Base-by-base conservation (phyloP, 2,797 vertebrate genomes). In the Parotocinclus haroldoi region DNA sequence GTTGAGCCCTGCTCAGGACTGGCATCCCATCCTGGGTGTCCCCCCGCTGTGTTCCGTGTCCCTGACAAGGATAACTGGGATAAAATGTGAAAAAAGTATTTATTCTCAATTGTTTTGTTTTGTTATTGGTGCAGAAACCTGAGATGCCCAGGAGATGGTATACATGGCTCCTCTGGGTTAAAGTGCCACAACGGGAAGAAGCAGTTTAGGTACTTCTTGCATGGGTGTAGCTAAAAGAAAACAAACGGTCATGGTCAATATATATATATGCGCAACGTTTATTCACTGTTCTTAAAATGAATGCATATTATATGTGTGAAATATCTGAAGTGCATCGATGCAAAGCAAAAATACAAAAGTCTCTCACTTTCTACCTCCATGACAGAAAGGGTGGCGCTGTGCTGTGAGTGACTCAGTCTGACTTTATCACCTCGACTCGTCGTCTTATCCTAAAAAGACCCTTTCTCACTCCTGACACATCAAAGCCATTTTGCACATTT, bases 81-180 rank as follows among this genome's bases (percentile, higher is more conserved):
- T 27, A 27, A 27, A 27, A 27, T 27, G 27, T 27, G 27, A 5
- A 5, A 27, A 5, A 27, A 27, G 5, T n/a, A 27, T 27, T 27
- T 27, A 27, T 27, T 27, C 27, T 5, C 27, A 27, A 27, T 2
- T 27, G 27, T 27, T n/a, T 27, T 27, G 27, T 27, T 2, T 27
- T 27, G 27, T 27, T 27, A 27, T 27, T 5, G 27, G 27, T 27
- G 27, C 27, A 2, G 27, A 27, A 27, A 27, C 27, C 2, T 27
- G 2, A 2, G 27, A n/a, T n/a, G n/a, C n/a, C n/a, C 27, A 27
- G 2, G 5, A 27, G 27, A 27, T 27, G 27, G 40, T 11, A 42
- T 1, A 60, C 63, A 46, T 38, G 54, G 58, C 62, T 70, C 49
- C 72, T 74, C 53, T 56, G 66, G 66, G 62, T 66, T 19, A 45